Percentiles rank a stretch among this genome's conserved stretches.
These are phyloP conservation scores for Ctenosaura bakeri DNA, from an alignment of 2,797 vertebrate species.

Conservation along the genomic window DNA sequence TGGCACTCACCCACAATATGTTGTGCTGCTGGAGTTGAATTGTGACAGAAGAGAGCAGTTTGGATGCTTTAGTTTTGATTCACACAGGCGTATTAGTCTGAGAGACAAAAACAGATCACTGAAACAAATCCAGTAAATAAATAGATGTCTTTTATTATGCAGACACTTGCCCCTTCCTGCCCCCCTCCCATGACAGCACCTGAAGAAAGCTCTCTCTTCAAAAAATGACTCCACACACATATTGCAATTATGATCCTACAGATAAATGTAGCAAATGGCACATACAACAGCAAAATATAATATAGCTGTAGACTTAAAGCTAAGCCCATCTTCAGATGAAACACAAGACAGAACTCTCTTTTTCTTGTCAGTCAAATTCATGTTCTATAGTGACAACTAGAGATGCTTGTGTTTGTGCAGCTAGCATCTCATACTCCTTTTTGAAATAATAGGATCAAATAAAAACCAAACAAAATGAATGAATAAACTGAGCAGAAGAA, in stretches of 20 bases:
- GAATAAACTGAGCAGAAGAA: not conserved
- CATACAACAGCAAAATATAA: not conserved
- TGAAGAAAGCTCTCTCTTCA: not conserved
- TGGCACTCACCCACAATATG: not conserved
- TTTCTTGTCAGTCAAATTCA: not conserved
- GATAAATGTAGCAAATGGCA: not conserved
- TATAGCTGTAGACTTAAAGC: not conserved
- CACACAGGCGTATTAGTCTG: not conserved
- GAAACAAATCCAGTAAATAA: not conserved
- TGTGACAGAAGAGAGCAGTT: not conserved
- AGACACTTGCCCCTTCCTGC: not conserved
- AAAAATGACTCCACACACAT: not conserved
- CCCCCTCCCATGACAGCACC: not conserved
- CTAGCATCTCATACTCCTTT: not conserved
- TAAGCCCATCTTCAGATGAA: not conserved
- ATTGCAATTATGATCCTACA: not conserved
- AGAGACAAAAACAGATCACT: not conserved
- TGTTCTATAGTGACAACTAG: not conserved
- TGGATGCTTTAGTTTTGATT: not conserved
- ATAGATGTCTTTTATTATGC: not conserved
- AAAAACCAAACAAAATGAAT: not conserved
- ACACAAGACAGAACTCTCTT: not conserved
- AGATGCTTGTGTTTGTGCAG: not conserved
- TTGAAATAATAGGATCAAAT: not conserved
- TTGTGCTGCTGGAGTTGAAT: not conserved